A percentile compares a stretch with the other conserved stretches of the same genome.
phyloP scores from a whole-genome alignment of 1,140 invertebrate genomes.

The Probaryconus sp. region DNA sequence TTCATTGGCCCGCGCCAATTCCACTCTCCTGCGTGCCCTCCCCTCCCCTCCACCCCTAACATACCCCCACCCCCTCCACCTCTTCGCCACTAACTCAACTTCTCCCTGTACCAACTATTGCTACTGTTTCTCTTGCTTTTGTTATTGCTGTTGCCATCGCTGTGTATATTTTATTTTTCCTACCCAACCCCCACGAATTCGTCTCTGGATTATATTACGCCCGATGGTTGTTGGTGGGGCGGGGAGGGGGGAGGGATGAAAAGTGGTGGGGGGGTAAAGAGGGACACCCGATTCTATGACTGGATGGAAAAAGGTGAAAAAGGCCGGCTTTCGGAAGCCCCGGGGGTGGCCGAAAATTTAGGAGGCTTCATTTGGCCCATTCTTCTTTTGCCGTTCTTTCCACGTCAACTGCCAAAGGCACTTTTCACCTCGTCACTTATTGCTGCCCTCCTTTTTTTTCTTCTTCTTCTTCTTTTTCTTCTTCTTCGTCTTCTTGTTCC shows the following conservation, averaged over 20 bases:
- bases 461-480: neutral
- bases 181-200: no score
- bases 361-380: conserved; percentile 76
- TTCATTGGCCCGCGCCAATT: conserved; percentile 76
- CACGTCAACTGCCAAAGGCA: conserved; percentile 32
- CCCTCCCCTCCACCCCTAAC: no score
- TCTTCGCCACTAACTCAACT: no score
- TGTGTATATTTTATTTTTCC: conserved; percentile 41
- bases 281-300: conserved; percentile 9
- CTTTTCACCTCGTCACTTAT: conserved; percentile 26
- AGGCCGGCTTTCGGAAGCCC: conserved; percentile 25
- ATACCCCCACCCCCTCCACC: no score
- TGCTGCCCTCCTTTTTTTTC: neutral
- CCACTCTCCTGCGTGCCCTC: conserved; percentile 68
- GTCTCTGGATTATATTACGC: no score
- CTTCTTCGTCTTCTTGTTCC: neutral
- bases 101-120: conserved; percentile 49
- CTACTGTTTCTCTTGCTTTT: conserved; percentile 62
- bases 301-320: conserved; percentile 25
- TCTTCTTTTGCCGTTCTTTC: conserved; percentile 65
- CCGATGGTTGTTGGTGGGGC: no score
- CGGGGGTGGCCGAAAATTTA: conserved; percentile 75
- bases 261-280: conserved; percentile 9
- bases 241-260: no score
- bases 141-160: conserved; percentile 51